Conservation (phyloP, 1,140 invertebrate species). For the Chrysopa pallens region DNA sequence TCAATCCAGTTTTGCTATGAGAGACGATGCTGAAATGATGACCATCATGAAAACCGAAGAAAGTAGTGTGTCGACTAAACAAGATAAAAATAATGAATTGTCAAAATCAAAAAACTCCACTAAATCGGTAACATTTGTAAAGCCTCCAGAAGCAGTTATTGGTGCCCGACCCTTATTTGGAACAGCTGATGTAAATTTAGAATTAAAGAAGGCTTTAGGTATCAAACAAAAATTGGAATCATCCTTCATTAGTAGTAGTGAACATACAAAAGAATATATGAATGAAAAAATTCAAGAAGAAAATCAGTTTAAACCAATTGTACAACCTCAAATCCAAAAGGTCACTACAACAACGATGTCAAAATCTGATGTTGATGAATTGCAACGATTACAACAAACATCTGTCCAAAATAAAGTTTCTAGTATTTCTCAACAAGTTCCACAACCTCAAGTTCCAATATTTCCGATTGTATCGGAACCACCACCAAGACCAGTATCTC, state of each 20-base stretch:
- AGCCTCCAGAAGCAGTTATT: conserved; percentile 19
- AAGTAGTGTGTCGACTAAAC: not conserved
- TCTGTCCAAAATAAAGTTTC: too few species aligned
- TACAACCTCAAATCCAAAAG: not conserved
- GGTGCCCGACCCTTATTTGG: conserved; percentile 22
- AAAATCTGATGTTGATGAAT: too few species aligned
- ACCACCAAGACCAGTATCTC: too few species aligned
- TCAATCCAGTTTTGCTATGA: not conserved
- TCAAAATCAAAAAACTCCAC: too few species aligned
- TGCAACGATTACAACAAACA: too few species aligned
- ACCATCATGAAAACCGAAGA: not conserved
- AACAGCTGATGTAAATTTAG: conserved; percentile 17
- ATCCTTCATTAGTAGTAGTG: not conserved
- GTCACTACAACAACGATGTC: not conserved
- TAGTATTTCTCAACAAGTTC: too few species aligned
- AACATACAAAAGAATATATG: not conserved
- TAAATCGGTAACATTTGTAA: conserved; percentile 12
- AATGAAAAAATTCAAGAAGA: not conserved
- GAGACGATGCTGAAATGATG: not conserved
- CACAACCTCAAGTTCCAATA: too few species aligned
- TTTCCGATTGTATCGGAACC: too few species aligned
- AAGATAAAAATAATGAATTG: too few species aligned
- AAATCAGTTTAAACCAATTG: not conserved
- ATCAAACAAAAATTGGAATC: not conserved
- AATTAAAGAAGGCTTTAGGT: conserved; percentile 19